Evolutionary conservation across 2,888 invertebrate genomes (phyloP).

Genomic region (Calameuta filiformis): DNA sequence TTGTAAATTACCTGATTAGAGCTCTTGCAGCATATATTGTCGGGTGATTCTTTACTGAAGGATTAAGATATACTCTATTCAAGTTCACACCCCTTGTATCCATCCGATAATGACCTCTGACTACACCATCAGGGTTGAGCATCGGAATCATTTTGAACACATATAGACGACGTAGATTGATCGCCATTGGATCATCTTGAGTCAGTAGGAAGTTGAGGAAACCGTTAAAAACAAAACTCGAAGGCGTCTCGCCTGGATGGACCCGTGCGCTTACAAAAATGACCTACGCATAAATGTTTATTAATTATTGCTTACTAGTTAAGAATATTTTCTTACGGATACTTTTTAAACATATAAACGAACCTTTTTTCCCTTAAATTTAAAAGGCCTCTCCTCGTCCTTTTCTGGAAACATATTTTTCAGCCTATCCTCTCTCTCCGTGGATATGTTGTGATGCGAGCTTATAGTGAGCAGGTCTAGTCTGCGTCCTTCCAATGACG

Average conservation of each 20-base stretch:
- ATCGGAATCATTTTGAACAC: constrained; percentile 93
- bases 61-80: constrained; percentile 87
- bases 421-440: constrained; percentile 78
- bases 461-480: constrained; percentile 87
- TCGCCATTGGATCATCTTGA: constrained; percentile 80
- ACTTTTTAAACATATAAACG: not conserved
- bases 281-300: constrained; percentile 68
- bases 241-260: constrained; percentile 93
- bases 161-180: constrained; percentile 77
- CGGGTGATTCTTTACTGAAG: constrained; percentile 80
- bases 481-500: constrained; percentile 81
- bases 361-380: constrained; percentile 83
- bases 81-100: constrained; percentile 90
- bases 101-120: constrained; percentile 85
- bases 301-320: constrained; percentile 12
- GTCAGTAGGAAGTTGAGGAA: constrained; percentile 82
- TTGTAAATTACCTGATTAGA: constrained; percentile 71
- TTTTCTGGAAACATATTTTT: constrained; percentile 79
- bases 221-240: constrained; percentile 91
- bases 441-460: constrained; percentile 81
- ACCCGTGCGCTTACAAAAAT: constrained; percentile 89
- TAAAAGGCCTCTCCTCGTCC: constrained; percentile 75
- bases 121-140: constrained; percentile 92
- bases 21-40: constrained; percentile 87
- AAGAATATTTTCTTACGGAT: not conserved